phyloP scores from a whole-genome alignment of 2,797 vertebrate genomes.

The Apogon talboti region DNA sequence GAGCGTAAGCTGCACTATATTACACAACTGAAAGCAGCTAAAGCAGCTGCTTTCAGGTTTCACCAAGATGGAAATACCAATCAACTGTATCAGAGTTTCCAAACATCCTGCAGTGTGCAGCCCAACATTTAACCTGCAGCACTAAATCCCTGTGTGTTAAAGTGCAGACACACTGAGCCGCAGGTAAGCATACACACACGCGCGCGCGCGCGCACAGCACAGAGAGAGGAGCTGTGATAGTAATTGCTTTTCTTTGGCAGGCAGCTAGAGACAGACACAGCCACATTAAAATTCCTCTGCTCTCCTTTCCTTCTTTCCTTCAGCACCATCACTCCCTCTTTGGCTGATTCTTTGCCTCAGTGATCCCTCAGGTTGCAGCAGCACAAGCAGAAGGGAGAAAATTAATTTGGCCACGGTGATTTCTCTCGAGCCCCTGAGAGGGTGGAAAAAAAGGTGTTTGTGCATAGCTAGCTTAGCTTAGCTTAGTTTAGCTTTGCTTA shows the following conservation, averaged over 20 bases:
- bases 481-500: constrained; percentile 62
- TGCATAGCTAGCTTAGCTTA: constrained; percentile 72
- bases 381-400: constrained; percentile 75
- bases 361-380: constrained; percentile 76
- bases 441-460: constrained; percentile 48
- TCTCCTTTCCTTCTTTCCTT: constrained; percentile 71
- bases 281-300: constrained; percentile 82
- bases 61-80: constrained; percentile 19
- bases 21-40: no score
- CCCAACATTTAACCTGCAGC: constrained; percentile 41
- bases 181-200: constrained; percentile 33
- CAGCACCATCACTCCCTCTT: constrained; percentile 64
- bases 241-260: constrained; percentile 81
- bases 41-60: constrained; percentile 28
- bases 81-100: constrained; percentile 25
- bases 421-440: constrained; percentile 59
- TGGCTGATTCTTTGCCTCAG: constrained; percentile 68
- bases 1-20: constrained; percentile 9
- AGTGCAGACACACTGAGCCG: constrained; percentile 34
- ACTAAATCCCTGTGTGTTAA: constrained; percentile 41
- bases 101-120: constrained; percentile 40
- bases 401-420: constrained; percentile 78
- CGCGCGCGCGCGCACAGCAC: constrained; percentile 3
- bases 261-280: constrained; percentile 70
- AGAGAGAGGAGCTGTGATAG: constrained; percentile 63